phyloP scores from a whole-genome alignment of 2,113 vertebrate species.

The Clarias batrachus region DNA sequence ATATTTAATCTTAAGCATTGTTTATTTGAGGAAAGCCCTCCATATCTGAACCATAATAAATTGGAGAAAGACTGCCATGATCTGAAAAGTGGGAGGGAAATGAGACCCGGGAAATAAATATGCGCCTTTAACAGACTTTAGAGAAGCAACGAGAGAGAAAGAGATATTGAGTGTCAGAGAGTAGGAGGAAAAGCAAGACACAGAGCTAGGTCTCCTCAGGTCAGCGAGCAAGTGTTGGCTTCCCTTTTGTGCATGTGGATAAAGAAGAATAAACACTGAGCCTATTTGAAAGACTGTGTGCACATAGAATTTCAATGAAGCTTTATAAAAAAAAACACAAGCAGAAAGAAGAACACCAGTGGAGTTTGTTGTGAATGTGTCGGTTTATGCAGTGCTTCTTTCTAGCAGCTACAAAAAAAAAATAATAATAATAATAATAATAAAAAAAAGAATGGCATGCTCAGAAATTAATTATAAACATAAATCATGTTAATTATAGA shows the following conservation, averaged over 20 bases:
- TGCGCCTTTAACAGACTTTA: neutral
- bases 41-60: neutral
- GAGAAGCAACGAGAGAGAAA: neutral
- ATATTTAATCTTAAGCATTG: neutral
- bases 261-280: slow-evolving; percentile 56
- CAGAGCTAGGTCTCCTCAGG: slow-evolving; percentile 41
- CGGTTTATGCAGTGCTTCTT: neutral
- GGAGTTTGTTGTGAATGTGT: slow-evolving; percentile 17
- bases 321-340: slow-evolving; percentile 45
- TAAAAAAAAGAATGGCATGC: neutral
- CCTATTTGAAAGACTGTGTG: slow-evolving; percentile 58
- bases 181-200: slow-evolving; percentile 9
- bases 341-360: slow-evolving; percentile 45
- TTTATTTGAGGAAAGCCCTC: neutral
- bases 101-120: neutral
- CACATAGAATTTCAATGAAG: slow-evolving; percentile 65
- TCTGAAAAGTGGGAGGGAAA: neutral
- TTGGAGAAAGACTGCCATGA: slow-evolving; percentile 3
- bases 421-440: too few species aligned
- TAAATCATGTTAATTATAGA: neutral
- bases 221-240: slow-evolving; percentile 56
- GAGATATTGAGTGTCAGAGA: slow-evolving; percentile 19
- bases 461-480: neutral
- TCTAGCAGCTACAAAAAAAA: neutral
- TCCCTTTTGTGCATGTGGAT: slow-evolving; percentile 55